phyloP scores from a whole-genome alignment of 2,797 vertebrate species.

The Rhabdophis nuchalis region DNA sequence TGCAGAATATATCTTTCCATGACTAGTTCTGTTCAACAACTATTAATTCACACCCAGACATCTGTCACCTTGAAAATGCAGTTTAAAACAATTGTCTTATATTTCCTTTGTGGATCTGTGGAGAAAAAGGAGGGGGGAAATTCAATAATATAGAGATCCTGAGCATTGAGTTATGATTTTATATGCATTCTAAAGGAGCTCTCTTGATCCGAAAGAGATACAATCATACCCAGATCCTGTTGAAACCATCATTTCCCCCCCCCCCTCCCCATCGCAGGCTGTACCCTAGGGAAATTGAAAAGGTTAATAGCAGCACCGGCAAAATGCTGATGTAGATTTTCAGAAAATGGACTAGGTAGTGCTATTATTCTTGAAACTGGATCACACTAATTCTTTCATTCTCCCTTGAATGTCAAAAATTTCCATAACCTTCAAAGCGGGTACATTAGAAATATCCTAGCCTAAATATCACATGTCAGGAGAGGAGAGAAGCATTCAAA shows the following conservation, averaged over 20 bases:
- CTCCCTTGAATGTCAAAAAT: background rate
- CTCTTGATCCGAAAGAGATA: background rate
- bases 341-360: background rate
- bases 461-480: background rate
- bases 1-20: background rate
- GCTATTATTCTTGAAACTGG: background rate
- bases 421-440: background rate
- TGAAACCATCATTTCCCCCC: background rate
- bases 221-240: background rate
- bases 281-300: background rate
- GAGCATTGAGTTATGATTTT: background rate
- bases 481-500: background rate
- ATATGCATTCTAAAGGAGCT: background rate
- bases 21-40: background rate
- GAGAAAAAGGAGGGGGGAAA: background rate
- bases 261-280: background rate
- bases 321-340: background rate
- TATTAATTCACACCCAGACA: background rate
- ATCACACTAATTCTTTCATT: background rate
- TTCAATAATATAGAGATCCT: background rate
- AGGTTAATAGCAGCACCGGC: background rate
- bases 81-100: constrained; percentile 5
- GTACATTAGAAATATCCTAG: background rate
- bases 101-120: background rate
- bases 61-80: background rate